Percentiles rank a stretch among this genome's conserved stretches.
phyloP scores from a whole-genome alignment of 2,888 invertebrate genomes.

The Acheta domesticus region DNA sequence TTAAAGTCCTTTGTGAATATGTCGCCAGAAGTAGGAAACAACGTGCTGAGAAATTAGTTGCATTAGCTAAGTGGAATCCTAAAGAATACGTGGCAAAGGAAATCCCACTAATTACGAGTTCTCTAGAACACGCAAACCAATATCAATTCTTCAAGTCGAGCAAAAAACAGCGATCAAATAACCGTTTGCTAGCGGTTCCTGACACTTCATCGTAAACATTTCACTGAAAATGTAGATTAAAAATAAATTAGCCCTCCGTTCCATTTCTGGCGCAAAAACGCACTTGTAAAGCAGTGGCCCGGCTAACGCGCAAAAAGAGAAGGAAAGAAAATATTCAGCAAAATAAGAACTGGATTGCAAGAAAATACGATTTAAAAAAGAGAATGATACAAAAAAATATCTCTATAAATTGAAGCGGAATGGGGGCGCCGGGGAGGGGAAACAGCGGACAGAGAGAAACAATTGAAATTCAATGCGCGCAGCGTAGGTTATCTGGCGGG shows the following conservation, averaged over 20 bases:
- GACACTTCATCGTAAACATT: slow-evolving; percentile 8
- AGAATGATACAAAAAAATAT: slow-evolving; percentile 27
- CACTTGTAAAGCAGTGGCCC: no score
- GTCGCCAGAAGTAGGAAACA: no score
- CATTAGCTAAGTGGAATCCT: no score
- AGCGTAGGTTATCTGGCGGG: slow-evolving; percentile 25
- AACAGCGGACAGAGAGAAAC: slow-evolving; percentile 23
- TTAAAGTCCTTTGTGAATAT: no score
- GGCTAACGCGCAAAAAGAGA: no score
- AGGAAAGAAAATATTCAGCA: no score
- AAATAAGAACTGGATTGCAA: no score
- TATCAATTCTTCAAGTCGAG: neutral
- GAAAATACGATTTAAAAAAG: neutral
- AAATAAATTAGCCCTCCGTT: neutral
- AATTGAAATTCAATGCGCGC: slow-evolving; percentile 30
- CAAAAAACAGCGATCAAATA: neutral
- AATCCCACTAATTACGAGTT: neutral
- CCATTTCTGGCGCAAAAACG: neutral
- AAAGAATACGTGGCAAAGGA: no score
- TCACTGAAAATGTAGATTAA: neutral
- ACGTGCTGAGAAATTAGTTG: no score
- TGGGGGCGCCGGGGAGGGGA: neutral
- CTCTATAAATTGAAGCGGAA: slow-evolving; percentile 29
- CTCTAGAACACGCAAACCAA: neutral
- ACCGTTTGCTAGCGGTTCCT: neutral